These are phyloP conservation scores for Dufourea novaeangliae DNA, from an alignment of 1,140 invertebrate genomes.

Conservation along the genomic window DNA sequence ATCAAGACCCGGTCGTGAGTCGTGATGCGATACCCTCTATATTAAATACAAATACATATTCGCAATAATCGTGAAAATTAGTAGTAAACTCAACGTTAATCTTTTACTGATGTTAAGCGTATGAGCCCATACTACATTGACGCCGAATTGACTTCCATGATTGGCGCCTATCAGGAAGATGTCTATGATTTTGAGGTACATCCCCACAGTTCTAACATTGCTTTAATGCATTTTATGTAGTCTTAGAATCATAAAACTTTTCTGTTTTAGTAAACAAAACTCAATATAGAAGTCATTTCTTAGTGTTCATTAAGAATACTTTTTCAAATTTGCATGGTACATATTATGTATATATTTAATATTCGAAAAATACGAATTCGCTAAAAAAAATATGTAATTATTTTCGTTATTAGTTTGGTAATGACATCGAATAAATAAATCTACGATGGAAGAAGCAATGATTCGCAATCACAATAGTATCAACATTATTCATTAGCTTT, in stretches of 20 bases:
- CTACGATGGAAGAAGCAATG: too few species aligned
- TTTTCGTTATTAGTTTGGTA: neutral
- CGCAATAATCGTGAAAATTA: conserved; percentile 6
- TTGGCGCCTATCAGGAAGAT: conserved; percentile 84
- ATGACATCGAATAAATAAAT: neutral
- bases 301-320: conserved; percentile 7
- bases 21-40: neutral
- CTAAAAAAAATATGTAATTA: neutral
- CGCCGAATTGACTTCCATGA: conserved; percentile 87
- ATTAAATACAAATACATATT: too few species aligned
- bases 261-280: conserved; percentile 16
- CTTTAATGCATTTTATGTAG: conserved; percentile 79
- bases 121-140: conserved; percentile 88
- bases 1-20: neutral
- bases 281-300: conserved; percentile 26
- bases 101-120: conserved; percentile 82
- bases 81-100: conserved; percentile 62
- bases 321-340: conserved; percentile 49
- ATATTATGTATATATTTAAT: conserved; percentile 8
- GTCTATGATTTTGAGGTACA: conserved; percentile 85
- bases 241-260: conserved; percentile 70
- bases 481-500: neutral
- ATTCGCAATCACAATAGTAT: neutral
- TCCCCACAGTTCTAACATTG: conserved; percentile 67
- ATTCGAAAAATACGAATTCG: conserved; percentile 3